phyloP scores from a whole-genome alignment of 2,888 invertebrate genomes.

The Agrochola lota region DNA sequence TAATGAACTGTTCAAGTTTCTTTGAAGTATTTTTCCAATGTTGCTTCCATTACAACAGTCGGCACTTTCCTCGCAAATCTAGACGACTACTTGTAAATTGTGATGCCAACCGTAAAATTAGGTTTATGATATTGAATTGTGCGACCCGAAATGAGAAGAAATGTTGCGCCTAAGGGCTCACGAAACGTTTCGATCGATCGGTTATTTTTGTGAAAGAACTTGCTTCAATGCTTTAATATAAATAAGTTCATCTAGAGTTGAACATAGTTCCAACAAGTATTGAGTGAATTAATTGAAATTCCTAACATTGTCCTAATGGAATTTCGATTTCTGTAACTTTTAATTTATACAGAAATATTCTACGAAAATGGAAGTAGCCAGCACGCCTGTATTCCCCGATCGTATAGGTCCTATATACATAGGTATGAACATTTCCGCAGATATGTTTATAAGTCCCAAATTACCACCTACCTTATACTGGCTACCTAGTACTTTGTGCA shows the following conservation, averaged over 20 bases:
- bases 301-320: slow-evolving; percentile 21
- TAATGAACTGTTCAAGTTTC: slow-evolving; percentile 48
- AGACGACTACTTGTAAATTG: slow-evolving; percentile 56
- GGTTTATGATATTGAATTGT: slow-evolving; percentile 59
- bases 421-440: neutral
- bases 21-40: slow-evolving; percentile 50
- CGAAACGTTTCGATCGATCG: slow-evolving; percentile 38
- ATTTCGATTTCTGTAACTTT: slow-evolving; percentile 26
- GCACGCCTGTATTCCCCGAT: neutral
- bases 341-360: slow-evolving; percentile 16
- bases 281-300: slow-evolving; percentile 38
- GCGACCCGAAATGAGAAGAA: slow-evolving; percentile 31
- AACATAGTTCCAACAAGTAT: slow-evolving; percentile 38
- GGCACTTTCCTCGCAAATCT: slow-evolving; percentile 37
- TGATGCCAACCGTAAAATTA: slow-evolving; percentile 51
- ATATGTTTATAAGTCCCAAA: neutral
- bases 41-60: slow-evolving; percentile 34
- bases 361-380: neutral
- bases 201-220: slow-evolving; percentile 28
- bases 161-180: slow-evolving; percentile 38
- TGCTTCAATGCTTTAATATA: slow-evolving; percentile 33
- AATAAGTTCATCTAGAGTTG: slow-evolving; percentile 13
- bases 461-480: neutral
- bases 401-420: too few species aligned
- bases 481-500: neutral